Percentiles rank a stretch among this genome's conserved stretches.
phyloP scores from a whole-genome alignment of 2,888 invertebrate genomes.

The Pogonocherus hispidulus region DNA sequence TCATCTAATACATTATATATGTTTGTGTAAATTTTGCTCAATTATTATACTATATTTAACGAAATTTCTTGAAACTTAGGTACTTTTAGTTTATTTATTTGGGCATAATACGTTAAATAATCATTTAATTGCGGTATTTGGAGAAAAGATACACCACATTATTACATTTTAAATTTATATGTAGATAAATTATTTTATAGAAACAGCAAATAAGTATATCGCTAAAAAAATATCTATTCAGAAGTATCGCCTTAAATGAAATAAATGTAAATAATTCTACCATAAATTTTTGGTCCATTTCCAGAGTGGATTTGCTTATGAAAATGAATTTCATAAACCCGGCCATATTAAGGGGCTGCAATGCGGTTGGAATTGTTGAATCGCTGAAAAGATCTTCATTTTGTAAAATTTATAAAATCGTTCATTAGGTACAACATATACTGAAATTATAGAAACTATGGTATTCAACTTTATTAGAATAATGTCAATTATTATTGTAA shows the following conservation, averaged over 20 bases:
- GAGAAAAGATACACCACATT: too few relatives aligned
- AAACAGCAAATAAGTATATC: neutral
- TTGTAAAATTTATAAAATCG: neutral
- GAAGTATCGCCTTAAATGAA: neutral
- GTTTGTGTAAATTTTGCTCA: too few relatives aligned
- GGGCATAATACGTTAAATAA: too few relatives aligned
- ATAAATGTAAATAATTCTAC: slow-evolving; percentile 4
- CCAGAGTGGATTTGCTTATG: slow-evolving; percentile 45
- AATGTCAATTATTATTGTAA: neutral
- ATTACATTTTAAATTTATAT: too few relatives aligned
- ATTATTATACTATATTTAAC: too few relatives aligned
- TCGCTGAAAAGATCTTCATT: slow-evolving; percentile 47
- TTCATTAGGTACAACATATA: slow-evolving; percentile 5
- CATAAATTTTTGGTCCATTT: slow-evolving; percentile 10
- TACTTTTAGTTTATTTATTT: too few relatives aligned
- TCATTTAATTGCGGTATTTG: too few relatives aligned
- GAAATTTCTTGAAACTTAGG: too few relatives aligned
- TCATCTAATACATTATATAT: too few relatives aligned
- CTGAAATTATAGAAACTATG: slow-evolving; percentile 12
- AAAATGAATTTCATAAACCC: slow-evolving; percentile 52
- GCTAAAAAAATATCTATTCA: neutral
- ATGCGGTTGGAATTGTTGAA: slow-evolving; percentile 66
- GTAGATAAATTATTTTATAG: too few relatives aligned
- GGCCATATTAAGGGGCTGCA: slow-evolving; percentile 63
- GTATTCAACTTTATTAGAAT: neutral